Conservation (phyloP, 2,797 vertebrate genomes). For the Merluccius polli region DNA sequence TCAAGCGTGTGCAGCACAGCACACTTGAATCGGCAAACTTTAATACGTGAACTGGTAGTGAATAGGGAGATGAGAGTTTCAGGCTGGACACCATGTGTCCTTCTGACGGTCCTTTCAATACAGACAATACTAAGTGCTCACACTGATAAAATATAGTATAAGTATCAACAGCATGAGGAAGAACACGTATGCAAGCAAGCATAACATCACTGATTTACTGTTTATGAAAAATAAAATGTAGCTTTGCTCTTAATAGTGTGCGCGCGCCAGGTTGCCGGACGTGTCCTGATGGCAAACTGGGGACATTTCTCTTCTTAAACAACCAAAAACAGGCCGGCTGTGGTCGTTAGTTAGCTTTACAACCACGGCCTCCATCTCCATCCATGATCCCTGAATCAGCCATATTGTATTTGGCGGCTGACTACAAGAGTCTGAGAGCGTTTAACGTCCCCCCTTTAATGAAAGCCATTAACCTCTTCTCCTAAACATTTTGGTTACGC, state of each 20-base stretch:
- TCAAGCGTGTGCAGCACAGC: neutral
- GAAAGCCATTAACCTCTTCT: conserved; percentile 57
- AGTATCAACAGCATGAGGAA: too few species aligned
- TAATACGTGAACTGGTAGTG: neutral
- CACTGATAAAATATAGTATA: too few species aligned
- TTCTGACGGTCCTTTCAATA: neutral
- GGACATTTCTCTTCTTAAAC: too few species aligned
- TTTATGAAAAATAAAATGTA: too few species aligned
- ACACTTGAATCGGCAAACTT: neutral
- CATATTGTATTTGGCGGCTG: conserved; percentile 28
- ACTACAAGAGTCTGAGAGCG: conserved; percentile 55
- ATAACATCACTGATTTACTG: too few species aligned
- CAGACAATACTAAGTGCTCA: neutral
- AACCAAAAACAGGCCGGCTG: too few species aligned
- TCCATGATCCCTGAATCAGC: neutral
- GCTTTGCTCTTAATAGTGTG: too few species aligned
- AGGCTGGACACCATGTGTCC: too few species aligned
- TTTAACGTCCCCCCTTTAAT: conserved; percentile 41
- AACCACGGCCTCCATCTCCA: neutral
- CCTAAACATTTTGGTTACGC: conserved; percentile 59
- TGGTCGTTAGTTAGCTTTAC: neutral
- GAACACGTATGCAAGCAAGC: too few species aligned
- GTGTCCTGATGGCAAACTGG: too few species aligned
- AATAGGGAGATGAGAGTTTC: neutral
- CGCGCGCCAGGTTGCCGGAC: too few species aligned